These are phyloP conservation scores for Litoditis marina DNA, from an alignment of 2,888 invertebrate species.

Conservation along the genomic window DNA sequence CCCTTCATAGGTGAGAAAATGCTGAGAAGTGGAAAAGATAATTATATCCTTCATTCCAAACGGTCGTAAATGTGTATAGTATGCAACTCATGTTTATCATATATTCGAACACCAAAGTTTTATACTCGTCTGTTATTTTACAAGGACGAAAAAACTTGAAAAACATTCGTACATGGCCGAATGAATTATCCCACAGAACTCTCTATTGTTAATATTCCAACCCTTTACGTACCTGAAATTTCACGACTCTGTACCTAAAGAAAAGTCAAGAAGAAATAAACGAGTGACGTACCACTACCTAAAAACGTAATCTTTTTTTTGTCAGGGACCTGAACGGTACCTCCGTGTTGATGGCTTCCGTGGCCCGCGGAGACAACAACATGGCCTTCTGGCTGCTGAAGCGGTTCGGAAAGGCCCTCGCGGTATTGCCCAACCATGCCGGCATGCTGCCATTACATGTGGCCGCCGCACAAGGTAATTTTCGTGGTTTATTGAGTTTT, in stretches of 20 bases:
- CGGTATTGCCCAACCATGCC: conserved; percentile 47
- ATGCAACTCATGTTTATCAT: no score
- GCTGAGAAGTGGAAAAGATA: background rate
- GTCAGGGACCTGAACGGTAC: conserved; percentile 51
- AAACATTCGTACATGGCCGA: no score
- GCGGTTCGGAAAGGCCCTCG: conserved; percentile 47
- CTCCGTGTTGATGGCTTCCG: conserved; percentile 50
- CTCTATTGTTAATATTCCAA: background rate
- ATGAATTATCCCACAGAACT: background rate
- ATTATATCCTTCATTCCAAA: background rate
- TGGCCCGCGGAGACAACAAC: conserved; percentile 50
- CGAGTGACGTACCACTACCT: no score
- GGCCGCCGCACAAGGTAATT: conserved; percentile 54
- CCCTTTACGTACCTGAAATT: no score
- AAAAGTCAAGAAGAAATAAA: no score
- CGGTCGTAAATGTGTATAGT: no score
- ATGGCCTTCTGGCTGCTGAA: conserved; percentile 45
- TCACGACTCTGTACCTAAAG: no score
- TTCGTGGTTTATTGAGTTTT: background rate
- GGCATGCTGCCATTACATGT: conserved; percentile 57
- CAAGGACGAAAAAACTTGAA: no score
- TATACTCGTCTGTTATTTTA: no score
- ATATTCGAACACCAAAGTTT: no score
- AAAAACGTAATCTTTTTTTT: background rate
- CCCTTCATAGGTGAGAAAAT: conserved; percentile 19